Percentiles rank a stretch among this genome's conserved stretches.
Evolutionary conservation across 2,113 vertebrate species (phyloP).

Genomic region (Gymnobelideus leadbeateri): DNA sequence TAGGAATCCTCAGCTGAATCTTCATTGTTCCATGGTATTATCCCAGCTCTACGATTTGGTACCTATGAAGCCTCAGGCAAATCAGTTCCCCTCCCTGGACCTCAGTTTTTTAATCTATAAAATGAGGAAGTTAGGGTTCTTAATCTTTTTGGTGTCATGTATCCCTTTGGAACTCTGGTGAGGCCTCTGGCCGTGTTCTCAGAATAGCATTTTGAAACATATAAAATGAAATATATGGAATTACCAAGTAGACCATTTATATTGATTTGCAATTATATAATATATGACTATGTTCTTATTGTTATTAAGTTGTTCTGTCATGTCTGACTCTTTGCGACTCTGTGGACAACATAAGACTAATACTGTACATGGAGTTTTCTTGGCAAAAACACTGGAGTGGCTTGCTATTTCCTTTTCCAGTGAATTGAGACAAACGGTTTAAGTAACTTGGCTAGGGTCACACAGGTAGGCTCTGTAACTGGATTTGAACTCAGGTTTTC

Average conservation of each 20-base stretch:
- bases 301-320: neutral
- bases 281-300: neutral
- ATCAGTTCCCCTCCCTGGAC: neutral
- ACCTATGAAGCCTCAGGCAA: neutral
- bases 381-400: neutral
- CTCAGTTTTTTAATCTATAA: neutral
- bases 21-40: neutral
- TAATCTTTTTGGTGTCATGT: neutral
- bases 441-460: neutral
- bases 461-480: neutral
- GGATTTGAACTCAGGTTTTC: neutral
- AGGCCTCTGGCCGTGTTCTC: neutral
- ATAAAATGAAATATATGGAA: neutral
- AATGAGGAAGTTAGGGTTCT: neutral
- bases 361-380: neutral
- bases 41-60: neutral
- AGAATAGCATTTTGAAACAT: neutral
- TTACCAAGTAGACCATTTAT: neutral
- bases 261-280: neutral
- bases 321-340: neutral
- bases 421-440: neutral
- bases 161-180: neutral
- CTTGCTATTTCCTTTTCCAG: neutral
- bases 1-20: slow-evolving; percentile 34
- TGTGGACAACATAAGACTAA: neutral